A percentile compares a stretch with the other conserved stretches of the same genome.
These are phyloP conservation scores for Calephelis virginiensis DNA, from an alignment of 1,140 invertebrate species.

Conservation along the genomic window DNA sequence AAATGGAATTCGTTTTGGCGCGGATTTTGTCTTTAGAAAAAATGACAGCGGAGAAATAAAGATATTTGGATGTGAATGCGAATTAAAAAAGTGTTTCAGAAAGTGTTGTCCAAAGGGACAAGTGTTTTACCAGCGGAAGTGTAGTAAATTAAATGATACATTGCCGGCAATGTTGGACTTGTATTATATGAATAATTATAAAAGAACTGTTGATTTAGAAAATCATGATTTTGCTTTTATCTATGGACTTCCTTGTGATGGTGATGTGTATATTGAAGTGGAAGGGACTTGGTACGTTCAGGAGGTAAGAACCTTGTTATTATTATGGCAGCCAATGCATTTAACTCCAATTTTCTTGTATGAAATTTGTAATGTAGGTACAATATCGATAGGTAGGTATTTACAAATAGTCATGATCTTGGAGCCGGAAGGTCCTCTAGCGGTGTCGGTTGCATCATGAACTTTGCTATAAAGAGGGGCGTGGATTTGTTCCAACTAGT, in stretches of 20 bases:
- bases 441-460: too few relatives aligned
- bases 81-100: constrained; percentile 47
- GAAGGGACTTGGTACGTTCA: constrained; percentile 44
- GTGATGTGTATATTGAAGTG: constrained; percentile 34
- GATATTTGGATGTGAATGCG: constrained; percentile 52
- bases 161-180: constrained; percentile 38
- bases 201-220: constrained; percentile 30
- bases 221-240: constrained; percentile 32
- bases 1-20: constrained; percentile 42
- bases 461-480: too few relatives aligned
- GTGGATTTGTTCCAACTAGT: too few relatives aligned
- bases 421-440: too few relatives aligned
- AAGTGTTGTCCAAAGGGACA: constrained; percentile 56
- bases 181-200: constrained; percentile 35
- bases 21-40: constrained; percentile 43
- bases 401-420: too few relatives aligned
- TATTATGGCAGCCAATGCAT: too few relatives aligned
- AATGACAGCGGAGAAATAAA: constrained; percentile 41
- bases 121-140: constrained; percentile 34
- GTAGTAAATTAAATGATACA: constrained; percentile 34
- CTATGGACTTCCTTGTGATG: constrained; percentile 39
- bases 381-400: too few relatives aligned
- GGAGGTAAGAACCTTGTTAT: constrained; percentile 38
- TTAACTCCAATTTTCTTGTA: too few relatives aligned
- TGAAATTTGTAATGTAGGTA: too few relatives aligned